Conservation (phyloP, 2,797 vertebrate species). For the Muscicapa comitata region DNA sequence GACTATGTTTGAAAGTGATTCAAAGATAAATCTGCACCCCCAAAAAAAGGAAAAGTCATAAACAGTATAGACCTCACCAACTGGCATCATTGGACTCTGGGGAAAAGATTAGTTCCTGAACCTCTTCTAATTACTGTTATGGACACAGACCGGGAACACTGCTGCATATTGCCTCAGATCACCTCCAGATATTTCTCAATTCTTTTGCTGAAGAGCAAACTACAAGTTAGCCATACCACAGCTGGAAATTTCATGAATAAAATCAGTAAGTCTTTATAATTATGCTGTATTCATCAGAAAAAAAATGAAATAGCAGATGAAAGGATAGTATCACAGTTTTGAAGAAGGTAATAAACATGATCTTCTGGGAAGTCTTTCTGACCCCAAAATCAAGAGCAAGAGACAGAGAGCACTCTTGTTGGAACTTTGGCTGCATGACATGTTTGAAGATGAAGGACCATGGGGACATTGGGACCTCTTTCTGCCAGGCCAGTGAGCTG, state of each 20-base stretch:
- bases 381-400: background rate
- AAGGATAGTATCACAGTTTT: background rate
- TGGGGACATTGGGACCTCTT: background rate
- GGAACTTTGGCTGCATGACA: background rate
- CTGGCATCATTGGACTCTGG: background rate
- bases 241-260: background rate
- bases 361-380: background rate
- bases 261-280: background rate
- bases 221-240: background rate
- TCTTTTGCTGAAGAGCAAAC: background rate
- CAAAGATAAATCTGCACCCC: background rate
- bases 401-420: background rate
- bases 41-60: background rate
- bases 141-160: background rate
- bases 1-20: background rate
- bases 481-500: background rate
- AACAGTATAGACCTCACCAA: background rate
- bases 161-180: background rate
- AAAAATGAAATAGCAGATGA: background rate
- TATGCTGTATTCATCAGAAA: background rate
- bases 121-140: background rate
- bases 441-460: background rate
- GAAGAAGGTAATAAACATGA: background rate
- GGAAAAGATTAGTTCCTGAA: background rate
- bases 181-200: background rate